Evolutionary conservation across 2,113 vertebrate genomes (phyloP).

Genomic region (Elaphurus davidianus): DNA sequence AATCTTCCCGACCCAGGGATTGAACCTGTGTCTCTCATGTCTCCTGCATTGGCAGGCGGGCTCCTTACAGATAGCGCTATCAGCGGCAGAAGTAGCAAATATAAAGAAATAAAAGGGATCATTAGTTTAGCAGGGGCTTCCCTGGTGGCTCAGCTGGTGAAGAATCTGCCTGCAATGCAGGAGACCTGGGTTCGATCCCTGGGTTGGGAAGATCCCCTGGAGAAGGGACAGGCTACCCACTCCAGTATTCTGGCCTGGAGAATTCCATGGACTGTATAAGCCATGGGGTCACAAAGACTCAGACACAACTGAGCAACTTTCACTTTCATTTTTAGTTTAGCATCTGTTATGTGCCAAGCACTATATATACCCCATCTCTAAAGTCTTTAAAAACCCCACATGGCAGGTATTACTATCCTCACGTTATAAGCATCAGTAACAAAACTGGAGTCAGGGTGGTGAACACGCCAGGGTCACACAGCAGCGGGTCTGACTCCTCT

Average conservation of each 20-base stretch:
- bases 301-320: background rate
- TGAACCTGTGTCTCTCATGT: rapidly evolving
- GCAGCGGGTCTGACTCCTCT: background rate
- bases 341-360: background rate
- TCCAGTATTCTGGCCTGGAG: background rate
- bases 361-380: background rate
- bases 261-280: background rate
- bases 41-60: background rate
- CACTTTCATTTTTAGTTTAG: background rate
- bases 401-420: background rate
- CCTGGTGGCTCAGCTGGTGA: background rate
- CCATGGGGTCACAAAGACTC: background rate
- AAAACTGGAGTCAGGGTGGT: background rate
- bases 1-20: background rate
- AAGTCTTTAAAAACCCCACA: background rate
- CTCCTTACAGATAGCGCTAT: background rate
- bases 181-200: background rate
- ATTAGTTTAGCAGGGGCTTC: background rate
- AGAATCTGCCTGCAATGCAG: background rate
- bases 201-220: background rate
- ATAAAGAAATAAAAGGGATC: background rate
- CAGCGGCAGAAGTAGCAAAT: background rate
- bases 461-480: background rate
- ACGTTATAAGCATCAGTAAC: background rate
- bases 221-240: background rate